Evolutionary conservation across 2,797 vertebrate species (phyloP).

Genomic region (Myotis daubentonii): DNA sequence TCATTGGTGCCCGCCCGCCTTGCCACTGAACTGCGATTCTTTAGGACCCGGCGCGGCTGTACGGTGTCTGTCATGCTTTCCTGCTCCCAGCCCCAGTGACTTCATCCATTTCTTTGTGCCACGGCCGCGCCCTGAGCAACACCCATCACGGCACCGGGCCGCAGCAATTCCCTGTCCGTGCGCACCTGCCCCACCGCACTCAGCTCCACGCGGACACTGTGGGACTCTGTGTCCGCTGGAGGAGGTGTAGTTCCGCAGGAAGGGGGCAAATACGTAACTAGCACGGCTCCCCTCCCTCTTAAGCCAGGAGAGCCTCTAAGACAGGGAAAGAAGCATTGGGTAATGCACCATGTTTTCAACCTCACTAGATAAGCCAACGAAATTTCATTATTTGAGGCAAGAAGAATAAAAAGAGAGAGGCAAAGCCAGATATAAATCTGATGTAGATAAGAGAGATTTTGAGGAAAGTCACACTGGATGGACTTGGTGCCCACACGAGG

Average conservation of each 20-base stretch:
- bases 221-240: not conserved
- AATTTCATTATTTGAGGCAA: not conserved
- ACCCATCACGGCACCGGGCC: not conserved
- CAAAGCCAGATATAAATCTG: not conserved
- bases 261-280: not conserved
- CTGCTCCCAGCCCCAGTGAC: not conserved
- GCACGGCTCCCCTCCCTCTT: not conserved
- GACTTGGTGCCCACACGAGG: not conserved
- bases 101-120: not conserved
- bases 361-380: not conserved
- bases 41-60: not conserved
- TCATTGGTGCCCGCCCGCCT: not conserved
- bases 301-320: not conserved
- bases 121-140: not conserved
- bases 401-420: not conserved
- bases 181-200: not conserved
- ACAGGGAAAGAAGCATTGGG: not conserved
- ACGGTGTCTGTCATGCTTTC: not conserved
- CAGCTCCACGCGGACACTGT: not conserved
- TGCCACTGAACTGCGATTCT: not conserved
- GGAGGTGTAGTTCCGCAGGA: not conserved
- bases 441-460: not conserved
- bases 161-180: too few relatives aligned
- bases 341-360: not conserved
- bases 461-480: not conserved